These are phyloP conservation scores for Melinopterus prodromus DNA, from an alignment of 2,888 invertebrate species.

Conservation along the genomic window DNA sequence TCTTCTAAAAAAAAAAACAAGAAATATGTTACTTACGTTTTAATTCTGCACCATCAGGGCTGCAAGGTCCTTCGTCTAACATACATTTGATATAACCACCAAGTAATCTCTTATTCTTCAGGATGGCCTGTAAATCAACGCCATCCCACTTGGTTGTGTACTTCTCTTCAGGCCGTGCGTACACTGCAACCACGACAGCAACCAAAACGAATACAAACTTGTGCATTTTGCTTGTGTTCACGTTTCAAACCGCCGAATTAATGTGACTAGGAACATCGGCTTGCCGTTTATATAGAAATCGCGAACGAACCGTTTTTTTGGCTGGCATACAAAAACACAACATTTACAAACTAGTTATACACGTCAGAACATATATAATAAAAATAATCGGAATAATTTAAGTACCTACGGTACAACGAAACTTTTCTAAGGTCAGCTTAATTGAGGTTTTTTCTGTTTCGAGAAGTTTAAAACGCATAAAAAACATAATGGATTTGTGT, in stretches of 20 bases:
- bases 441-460: neutral
- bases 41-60: conserved; percentile 73
- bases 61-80: conserved; percentile 70
- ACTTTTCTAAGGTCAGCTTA: neutral
- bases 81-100: conserved; percentile 73
- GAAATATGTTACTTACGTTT: conserved; percentile 67
- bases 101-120: conserved; percentile 71
- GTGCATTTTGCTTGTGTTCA: conserved; percentile 21
- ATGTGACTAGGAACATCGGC: neutral
- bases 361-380: neutral
- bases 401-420: neutral
- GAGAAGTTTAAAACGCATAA: neutral
- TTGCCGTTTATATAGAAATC: neutral
- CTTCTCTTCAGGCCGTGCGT: conserved; percentile 42
- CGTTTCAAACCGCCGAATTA: neutral
- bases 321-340: neutral
- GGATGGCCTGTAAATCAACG: conserved; percentile 72
- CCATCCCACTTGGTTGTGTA: conserved; percentile 77
- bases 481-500: neutral
- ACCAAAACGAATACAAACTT: conserved; percentile 26
- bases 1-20: neutral
- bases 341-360: neutral
- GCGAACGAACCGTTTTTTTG: neutral
- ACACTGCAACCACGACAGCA: conserved; percentile 24
- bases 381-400: neutral